Conservation (phyloP, 1,140 invertebrate genomes). For the Trinorchestia longiramus region DNA sequence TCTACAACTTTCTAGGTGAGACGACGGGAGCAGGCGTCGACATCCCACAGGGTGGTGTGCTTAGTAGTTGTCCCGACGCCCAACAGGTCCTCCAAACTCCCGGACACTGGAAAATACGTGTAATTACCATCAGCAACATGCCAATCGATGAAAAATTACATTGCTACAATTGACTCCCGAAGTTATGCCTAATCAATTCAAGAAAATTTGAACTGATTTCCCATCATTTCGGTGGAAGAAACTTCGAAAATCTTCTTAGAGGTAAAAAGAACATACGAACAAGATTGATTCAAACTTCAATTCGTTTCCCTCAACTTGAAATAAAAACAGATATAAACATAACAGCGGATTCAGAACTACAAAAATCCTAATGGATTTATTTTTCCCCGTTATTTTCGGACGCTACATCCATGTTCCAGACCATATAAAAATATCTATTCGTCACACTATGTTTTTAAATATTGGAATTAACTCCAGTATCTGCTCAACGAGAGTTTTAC, state of each 20-base stretch:
- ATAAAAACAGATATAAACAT: background rate
- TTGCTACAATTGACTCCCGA: background rate
- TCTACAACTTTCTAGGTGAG: background rate
- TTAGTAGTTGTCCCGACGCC: constrained; percentile 26
- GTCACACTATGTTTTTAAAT: no score
- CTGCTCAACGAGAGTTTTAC: no score
- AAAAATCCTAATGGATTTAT: no score
- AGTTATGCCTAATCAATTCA: background rate
- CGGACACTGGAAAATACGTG: constrained; percentile 32
- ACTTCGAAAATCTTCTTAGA: background rate
- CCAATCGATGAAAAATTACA: background rate
- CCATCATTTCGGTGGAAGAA: background rate
- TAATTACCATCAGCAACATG: background rate
- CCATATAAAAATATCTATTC: no score
- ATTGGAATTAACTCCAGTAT: no score
- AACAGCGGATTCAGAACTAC: no score
- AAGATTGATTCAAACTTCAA: background rate
- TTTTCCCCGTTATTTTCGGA: no score
- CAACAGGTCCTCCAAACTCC: constrained; percentile 16
- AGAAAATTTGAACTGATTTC: background rate
- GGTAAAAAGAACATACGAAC: background rate
- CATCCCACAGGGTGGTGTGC: background rate
- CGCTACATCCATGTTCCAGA: no score
- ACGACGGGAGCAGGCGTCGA: background rate
- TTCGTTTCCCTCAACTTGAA: background rate